phyloP scores from a whole-genome alignment of 2,888 invertebrate species.

The Pilophorus perplexus region DNA sequence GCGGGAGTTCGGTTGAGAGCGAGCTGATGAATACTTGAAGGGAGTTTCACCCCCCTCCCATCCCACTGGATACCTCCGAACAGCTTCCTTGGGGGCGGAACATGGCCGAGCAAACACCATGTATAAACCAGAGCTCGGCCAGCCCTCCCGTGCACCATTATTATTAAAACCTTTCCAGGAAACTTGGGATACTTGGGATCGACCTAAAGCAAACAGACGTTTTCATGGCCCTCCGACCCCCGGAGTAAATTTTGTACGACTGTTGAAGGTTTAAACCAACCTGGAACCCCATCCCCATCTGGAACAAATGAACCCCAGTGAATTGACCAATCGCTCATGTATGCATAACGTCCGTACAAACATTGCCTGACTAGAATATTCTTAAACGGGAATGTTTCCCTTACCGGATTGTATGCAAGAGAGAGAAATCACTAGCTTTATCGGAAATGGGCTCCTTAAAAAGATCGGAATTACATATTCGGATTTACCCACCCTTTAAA shows the following conservation, averaged over 20 bases:
- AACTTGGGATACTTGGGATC: conserved; percentile 31
- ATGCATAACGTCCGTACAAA: conserved; percentile 6
- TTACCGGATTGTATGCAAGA: too few species aligned
- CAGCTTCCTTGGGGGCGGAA: conserved; percentile 3
- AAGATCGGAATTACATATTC: too few species aligned
- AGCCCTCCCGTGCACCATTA: conserved; percentile 18
- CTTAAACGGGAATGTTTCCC: background rate
- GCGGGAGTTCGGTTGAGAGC: conserved; percentile 40
- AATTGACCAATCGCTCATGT: conserved; percentile 15
- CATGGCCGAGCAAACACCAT: conserved; percentile 41
- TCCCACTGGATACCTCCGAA: background rate
- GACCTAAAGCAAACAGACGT: conserved; percentile 32
- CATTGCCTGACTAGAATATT: conserved; percentile 24
- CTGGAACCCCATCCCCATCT: too few species aligned
- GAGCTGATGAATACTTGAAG: conserved; percentile 41
- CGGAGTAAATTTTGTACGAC: conserved; percentile 24
- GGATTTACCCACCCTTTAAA: too few species aligned
- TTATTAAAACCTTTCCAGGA: conserved; percentile 29
- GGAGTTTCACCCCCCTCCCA: background rate
- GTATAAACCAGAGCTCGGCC: conserved; percentile 40
- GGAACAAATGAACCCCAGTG: conserved; percentile 17
- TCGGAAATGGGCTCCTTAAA: too few species aligned
- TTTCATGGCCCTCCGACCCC: background rate
- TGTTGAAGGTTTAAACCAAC: conserved; percentile 21
- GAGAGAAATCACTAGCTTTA: too few species aligned